Base-by-base conservation (phyloP, 2,888 invertebrate genomes). In the Drosophila nr. medialis region DNA sequence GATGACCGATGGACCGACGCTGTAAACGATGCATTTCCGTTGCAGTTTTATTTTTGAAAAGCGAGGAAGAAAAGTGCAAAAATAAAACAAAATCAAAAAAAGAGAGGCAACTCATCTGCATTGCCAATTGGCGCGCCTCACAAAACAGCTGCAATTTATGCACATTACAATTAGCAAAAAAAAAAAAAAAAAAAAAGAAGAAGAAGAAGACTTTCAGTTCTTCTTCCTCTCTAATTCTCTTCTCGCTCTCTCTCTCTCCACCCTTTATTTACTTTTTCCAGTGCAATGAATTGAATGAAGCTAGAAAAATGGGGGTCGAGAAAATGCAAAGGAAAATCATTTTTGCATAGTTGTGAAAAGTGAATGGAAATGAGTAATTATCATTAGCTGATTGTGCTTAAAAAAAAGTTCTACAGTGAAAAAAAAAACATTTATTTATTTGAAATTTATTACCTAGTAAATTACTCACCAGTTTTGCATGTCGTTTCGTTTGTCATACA, bases 1-100 rank as follows among this genome's bases (percentile, higher is more conserved):
- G 55, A 59, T 38, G 55, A 59, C 53, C 58, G 72, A 72, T 69
- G 68, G 64, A 70, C 75, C 56, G 71, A 63, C 69, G 64, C 58
- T 66, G 64, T 73, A 84, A 86, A 84, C 78, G 84, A 85, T 85
- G 85, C 87, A 85, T 84, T 85, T 85, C 85, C 85, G 85, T 66
- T 84, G 87, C 71, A 67, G 56, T 70, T 74, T 70, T 77, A 59
- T 77, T 77, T 70, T 67, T 59, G 50, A 66, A 72, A 72, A 65
- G 51, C 53, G 62, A 69, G 68, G 29, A 55, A 40, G 29, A 40
- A 55, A 55, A 55, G 38, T 40, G 13, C 21, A 49, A 64, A 71
- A 60, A 62, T 55, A 34, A 61, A 74, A 38, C 38, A 38, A 13
- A 61, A 54, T 49, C 51, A 61, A 27, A 38, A 29, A 38, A 40